Conservation (phyloP, 2,113 vertebrate species). For the Hystrix cristata region DNA sequence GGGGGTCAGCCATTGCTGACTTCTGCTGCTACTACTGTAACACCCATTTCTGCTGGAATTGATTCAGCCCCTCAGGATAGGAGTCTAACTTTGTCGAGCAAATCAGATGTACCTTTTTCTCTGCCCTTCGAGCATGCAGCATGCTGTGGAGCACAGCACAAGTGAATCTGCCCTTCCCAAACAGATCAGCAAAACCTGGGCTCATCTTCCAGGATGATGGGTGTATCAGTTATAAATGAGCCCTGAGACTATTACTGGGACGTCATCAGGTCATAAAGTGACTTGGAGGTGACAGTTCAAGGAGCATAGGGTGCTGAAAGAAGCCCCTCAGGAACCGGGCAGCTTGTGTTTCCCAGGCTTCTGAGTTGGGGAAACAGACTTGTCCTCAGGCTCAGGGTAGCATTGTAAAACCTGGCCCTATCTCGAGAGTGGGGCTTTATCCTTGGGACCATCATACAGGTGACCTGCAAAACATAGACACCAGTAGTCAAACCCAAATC, state of each 20-base stretch:
- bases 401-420: constrained; percentile 88
- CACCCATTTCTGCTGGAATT: constrained; percentile 88
- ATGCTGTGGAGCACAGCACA: constrained; percentile 93
- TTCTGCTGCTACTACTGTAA: constrained; percentile 93
- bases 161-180: constrained; percentile 92
- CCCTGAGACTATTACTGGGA: constrained; percentile 91
- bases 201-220: constrained; percentile 99
- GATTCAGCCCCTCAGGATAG: constrained; percentile 92
- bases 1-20: constrained; percentile 92
- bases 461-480: constrained; percentile 91
- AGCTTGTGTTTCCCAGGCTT: constrained; percentile 92
- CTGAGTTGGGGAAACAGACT: constrained; percentile 96
- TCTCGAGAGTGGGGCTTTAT: constrained; percentile 89
- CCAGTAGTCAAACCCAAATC: constrained; percentile 91
- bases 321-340: constrained; percentile 91
- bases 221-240: constrained; percentile 98
- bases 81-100: constrained; percentile 90
- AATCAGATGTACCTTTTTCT: constrained; percentile 96
- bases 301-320: constrained; percentile 92
- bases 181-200: constrained; percentile 97
- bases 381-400: constrained; percentile 90
- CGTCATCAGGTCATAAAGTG: constrained; percentile 88
- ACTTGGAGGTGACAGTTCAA: constrained; percentile 92
- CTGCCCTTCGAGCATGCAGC: constrained; percentile 98
- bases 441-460: constrained; percentile 89